phyloP scores from a whole-genome alignment of 1,140 invertebrate genomes.

The Agraylea sexmaculata region DNA sequence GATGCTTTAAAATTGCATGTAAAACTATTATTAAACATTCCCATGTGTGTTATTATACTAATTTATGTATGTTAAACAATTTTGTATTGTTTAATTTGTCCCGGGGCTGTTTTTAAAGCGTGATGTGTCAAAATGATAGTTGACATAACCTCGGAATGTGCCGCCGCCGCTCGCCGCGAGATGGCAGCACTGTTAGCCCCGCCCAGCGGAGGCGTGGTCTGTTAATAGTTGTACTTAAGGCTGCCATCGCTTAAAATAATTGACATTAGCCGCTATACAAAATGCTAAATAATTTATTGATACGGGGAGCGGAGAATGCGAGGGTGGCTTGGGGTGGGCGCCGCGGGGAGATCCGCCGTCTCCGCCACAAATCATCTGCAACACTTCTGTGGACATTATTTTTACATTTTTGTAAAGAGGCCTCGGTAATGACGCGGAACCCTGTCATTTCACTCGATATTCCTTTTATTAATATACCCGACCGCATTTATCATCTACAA shows the following conservation, averaged over 20 bases:
- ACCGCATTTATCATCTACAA: too few species aligned
- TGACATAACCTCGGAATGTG: conserved; percentile 15
- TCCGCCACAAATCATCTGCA: too few species aligned
- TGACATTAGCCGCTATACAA: conserved; percentile 22
- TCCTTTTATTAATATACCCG: too few species aligned
- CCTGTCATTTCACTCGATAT: too few species aligned
- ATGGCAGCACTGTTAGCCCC: conserved; percentile 18
- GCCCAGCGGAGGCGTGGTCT: conserved; percentile 19
- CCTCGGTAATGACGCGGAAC: too few species aligned
- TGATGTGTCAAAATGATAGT: too few species aligned
- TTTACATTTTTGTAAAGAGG: too few species aligned
- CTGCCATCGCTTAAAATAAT: conserved; percentile 23
- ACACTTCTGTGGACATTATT: too few species aligned
- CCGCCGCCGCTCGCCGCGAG: conserved; percentile 11
- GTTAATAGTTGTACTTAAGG: conserved; percentile 22
- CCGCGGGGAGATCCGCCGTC: too few species aligned
- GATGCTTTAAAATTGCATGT: not conserved
- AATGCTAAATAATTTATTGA: conserved; percentile 23
- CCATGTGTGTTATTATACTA: conserved; percentile 4
- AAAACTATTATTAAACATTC: not conserved
- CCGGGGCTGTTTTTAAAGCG: too few species aligned
- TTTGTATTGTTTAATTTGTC: not conserved
- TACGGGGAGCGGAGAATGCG: conserved; percentile 12
- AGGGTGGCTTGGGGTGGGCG: conserved; percentile 9
- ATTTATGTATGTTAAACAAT: not conserved